Evolutionary conservation across 2,797 vertebrate species (phyloP).

Genomic region (Linurgus olivaceus): DNA sequence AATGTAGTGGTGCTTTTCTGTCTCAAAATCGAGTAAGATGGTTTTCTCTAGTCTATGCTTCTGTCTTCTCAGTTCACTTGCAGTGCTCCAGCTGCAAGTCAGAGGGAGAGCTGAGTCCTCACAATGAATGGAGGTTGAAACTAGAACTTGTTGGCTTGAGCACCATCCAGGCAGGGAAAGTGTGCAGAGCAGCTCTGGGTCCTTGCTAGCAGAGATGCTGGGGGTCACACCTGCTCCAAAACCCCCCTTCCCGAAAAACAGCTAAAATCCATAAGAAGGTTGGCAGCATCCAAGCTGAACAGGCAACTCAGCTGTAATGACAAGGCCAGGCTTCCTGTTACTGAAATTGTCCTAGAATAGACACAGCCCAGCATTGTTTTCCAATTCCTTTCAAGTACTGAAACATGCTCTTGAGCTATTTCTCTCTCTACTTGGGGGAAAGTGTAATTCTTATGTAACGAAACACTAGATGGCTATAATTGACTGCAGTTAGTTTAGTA

Average conservation of each 20-base stretch:
- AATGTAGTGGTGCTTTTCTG: neutral
- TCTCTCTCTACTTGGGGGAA: neutral
- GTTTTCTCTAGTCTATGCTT: neutral
- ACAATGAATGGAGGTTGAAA: fast-evolving
- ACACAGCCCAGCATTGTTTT: neutral
- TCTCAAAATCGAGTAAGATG: neutral
- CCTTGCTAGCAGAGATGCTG: neutral
- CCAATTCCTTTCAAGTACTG: neutral
- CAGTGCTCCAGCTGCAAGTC: neutral
- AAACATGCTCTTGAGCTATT: neutral
- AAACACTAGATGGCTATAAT: neutral
- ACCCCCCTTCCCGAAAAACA: neutral
- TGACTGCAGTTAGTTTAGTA: neutral
- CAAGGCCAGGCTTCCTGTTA: fast-evolving
- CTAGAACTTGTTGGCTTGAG: neutral
- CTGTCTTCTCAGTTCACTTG: neutral
- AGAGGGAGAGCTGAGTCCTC: neutral
- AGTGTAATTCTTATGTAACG: neutral
- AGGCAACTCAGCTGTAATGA: neutral
- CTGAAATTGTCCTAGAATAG: neutral
- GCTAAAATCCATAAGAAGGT: neutral
- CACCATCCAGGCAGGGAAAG: neutral
- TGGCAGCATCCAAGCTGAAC: neutral
- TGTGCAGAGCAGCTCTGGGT: fast-evolving
- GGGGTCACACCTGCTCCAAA: neutral